These are phyloP conservation scores for Cercopithecus hamlyni DNA, from an alignment of 2,797 vertebrate genomes.

Conservation along the genomic window DNA sequence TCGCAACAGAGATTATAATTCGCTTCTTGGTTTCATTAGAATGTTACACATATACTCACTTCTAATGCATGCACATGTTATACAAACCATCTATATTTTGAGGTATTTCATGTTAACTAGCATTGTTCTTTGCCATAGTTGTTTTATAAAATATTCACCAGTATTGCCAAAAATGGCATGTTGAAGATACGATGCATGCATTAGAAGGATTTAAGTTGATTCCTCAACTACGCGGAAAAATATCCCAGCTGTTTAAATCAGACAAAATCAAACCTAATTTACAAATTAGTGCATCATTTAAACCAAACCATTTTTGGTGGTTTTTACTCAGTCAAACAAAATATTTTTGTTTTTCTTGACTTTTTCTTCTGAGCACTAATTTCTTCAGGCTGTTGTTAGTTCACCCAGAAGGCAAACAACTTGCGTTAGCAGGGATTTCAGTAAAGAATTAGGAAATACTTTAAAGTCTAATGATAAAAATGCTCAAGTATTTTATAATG, in stretches of 20 bases:
- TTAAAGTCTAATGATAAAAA: conserved; percentile 83
- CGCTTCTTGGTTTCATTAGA: conserved; percentile 5
- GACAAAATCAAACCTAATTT: conserved; percentile 62
- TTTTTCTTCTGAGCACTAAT: conserved; percentile 78
- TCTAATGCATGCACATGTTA: background rate
- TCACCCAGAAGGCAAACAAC: conserved; percentile 69
- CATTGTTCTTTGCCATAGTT: background rate
- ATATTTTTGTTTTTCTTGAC: conserved; percentile 77
- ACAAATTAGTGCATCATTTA: conserved; percentile 57
- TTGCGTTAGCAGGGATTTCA: conserved; percentile 77
- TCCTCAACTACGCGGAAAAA: background rate
- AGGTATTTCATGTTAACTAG: background rate
- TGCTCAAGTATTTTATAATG: conserved; percentile 80
- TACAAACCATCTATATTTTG: background rate
- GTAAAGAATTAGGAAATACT: conserved; percentile 79
- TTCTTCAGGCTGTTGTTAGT: conserved; percentile 81
- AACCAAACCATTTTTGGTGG: conserved; percentile 66
- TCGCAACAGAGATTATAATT: background rate
- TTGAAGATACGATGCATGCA: conserved; percentile 37
- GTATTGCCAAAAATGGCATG: conserved; percentile 22
- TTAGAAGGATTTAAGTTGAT: conserved; percentile 57
- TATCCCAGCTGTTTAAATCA: conserved; percentile 14
- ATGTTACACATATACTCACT: background rate
- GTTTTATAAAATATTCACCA: conserved; percentile 41
- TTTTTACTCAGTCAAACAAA: conserved; percentile 73